phyloP scores from a whole-genome alignment of 2,113 vertebrate species.

The Halcyon malimbica region DNA sequence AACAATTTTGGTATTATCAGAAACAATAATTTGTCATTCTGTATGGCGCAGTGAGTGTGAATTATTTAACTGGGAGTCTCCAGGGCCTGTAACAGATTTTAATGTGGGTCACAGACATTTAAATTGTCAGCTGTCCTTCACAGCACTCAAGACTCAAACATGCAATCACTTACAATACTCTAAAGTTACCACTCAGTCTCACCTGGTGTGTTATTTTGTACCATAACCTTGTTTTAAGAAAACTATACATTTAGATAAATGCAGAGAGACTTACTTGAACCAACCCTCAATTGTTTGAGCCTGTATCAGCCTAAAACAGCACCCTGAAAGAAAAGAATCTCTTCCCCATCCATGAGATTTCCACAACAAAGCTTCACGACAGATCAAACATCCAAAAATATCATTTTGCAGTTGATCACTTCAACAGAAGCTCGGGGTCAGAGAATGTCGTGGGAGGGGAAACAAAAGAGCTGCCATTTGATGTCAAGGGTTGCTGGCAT shows the following conservation, averaged over 20 bases:
- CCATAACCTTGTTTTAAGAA: background rate
- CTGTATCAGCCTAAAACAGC: background rate
- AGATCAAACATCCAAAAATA: conserved; percentile 17
- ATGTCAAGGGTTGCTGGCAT: conserved; percentile 10
- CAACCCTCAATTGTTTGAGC: background rate
- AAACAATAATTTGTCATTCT: background rate
- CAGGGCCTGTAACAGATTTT: background rate
- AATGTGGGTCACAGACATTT: background rate
- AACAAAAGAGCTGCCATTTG: conserved; percentile 19
- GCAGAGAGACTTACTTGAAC: background rate
- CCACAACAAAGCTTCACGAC: background rate
- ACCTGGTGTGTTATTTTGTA: background rate
- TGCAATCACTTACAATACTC: background rate
- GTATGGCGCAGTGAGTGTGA: background rate
- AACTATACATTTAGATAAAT: background rate
- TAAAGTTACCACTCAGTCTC: background rate
- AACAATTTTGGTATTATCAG: background rate
- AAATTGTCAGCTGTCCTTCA: background rate
- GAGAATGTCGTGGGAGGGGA: conserved; percentile 54
- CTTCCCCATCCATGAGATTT: background rate
- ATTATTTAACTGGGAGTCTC: background rate
- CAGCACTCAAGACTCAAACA: background rate
- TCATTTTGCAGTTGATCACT: conserved; percentile 22
- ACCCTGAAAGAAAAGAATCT: background rate
- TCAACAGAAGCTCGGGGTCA: conserved; percentile 48